Conservation (phyloP, 2,113 vertebrate species). For the Neotoma lepida region DNA sequence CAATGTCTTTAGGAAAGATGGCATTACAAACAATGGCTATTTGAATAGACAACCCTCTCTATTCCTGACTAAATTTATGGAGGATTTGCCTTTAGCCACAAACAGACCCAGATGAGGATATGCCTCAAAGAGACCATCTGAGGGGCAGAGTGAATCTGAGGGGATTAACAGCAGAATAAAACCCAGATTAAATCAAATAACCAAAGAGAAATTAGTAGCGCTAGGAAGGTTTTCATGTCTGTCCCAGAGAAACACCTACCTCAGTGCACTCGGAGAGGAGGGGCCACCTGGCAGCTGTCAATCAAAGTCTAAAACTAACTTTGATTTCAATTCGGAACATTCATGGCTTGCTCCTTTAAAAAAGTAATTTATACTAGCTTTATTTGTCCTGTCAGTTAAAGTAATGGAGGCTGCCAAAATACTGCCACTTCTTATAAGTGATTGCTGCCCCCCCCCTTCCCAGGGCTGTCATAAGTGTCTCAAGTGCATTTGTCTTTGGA, state of each 20-base stretch:
- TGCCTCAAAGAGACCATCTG: constrained; percentile 52
- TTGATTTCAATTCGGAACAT: constrained; percentile 16
- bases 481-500: constrained; percentile 80
- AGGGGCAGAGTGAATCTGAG: constrained; percentile 63
- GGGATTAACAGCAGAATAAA: constrained; percentile 58
- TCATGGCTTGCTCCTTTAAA: constrained; percentile 6
- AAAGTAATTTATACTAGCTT: constrained; percentile 52
- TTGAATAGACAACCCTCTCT: not conserved
- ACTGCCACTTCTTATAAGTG: constrained; percentile 80
- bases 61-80: not conserved
- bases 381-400: constrained; percentile 77
- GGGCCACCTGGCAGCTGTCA: constrained; percentile 41
- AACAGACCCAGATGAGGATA: not conserved
- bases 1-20: constrained; percentile 25
- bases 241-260: constrained; percentile 40
- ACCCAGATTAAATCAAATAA: constrained; percentile 57
- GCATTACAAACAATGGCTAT: not conserved
- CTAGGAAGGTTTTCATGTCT: constrained; percentile 58
- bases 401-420: constrained; percentile 64
- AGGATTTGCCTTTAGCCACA: not conserved
- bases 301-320: constrained; percentile 64
- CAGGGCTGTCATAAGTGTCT: constrained; percentile 62
- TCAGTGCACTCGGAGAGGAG: not conserved
- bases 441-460: constrained; percentile 73
- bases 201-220: constrained; percentile 50